A percentile compares a stretch with the other conserved stretches of the same genome.
phyloP scores from a whole-genome alignment of 1,140 invertebrate genomes.

The Dendroctonus valens region DNA sequence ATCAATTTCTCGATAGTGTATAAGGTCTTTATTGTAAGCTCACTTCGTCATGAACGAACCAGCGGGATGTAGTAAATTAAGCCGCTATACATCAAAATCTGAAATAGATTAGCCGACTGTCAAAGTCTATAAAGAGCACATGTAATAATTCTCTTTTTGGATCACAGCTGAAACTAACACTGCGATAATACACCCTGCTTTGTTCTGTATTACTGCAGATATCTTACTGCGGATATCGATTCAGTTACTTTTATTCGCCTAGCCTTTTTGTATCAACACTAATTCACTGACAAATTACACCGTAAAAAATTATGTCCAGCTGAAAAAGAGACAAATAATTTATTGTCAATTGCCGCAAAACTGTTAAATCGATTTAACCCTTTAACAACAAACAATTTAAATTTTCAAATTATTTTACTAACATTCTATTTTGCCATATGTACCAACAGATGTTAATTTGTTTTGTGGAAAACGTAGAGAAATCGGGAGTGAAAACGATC shows the following conservation, averaged over 20 bases:
- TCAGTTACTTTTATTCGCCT: slow-evolving; percentile 21
- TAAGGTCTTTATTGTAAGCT: neutral
- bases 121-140: slow-evolving; percentile 17
- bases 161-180: slow-evolving; percentile 21
- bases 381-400: too few relatives aligned
- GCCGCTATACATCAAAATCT: slow-evolving; percentile 16
- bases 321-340: too few relatives aligned
- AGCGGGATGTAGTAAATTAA: slow-evolving; percentile 5
- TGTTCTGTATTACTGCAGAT: slow-evolving; percentile 27
- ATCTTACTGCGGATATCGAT: slow-evolving; percentile 29
- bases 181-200: slow-evolving; percentile 25
- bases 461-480: too few relatives aligned
- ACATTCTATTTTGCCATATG: too few relatives aligned
- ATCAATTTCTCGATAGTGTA: slow-evolving; percentile 6
- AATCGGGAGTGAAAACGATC: too few relatives aligned
- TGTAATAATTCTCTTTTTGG: slow-evolving; percentile 22
- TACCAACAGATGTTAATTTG: too few relatives aligned
- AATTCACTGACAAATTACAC: neutral
- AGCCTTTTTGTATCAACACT: slow-evolving; percentile 9
- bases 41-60: slow-evolving; percentile 4
- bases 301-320: too few relatives aligned
- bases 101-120: slow-evolving; percentile 20
- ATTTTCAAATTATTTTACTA: too few relatives aligned
- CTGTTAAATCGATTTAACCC: too few relatives aligned
- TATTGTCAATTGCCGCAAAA: too few relatives aligned